Conservation (phyloP, 2,888 invertebrate species). For the Eubasilissa splendida region DNA sequence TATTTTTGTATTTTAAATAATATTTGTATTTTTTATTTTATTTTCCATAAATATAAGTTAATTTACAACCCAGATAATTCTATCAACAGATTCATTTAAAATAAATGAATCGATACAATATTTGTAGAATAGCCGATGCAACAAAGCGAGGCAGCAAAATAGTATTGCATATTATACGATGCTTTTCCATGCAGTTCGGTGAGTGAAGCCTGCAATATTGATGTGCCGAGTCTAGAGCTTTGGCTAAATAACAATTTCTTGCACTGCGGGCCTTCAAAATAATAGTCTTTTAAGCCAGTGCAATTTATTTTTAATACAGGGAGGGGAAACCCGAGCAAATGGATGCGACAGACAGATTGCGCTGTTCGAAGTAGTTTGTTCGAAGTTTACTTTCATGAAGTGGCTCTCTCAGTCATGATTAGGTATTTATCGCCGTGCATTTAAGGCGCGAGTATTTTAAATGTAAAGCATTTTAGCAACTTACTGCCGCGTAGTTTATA, state of each 20-base stretch:
- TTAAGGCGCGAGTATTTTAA: too few species aligned
- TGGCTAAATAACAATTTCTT: background rate
- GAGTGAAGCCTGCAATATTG: background rate
- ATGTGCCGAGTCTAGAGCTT: background rate
- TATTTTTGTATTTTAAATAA: too few species aligned
- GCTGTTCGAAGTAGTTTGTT: conserved; percentile 2
- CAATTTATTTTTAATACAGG: conserved; percentile 27
- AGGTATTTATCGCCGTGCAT: background rate
- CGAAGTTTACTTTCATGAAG: background rate
- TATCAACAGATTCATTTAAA: too few species aligned
- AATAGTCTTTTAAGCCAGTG: conserved; percentile 15
- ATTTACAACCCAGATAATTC: too few species aligned
- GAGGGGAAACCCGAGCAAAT: background rate
- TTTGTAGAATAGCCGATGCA: too few species aligned
- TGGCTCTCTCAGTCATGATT: background rate
- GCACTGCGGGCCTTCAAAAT: background rate
- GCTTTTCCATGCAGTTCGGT: background rate
- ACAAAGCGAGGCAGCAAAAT: too few species aligned
- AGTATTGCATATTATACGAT: too few species aligned
- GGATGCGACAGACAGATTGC: conserved; percentile 37
- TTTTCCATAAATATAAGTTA: too few species aligned
- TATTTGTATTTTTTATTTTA: too few species aligned
- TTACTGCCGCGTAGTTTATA: too few species aligned
- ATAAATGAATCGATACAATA: too few species aligned
- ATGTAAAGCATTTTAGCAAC: too few species aligned